Evolutionary conservation across 2,888 invertebrate genomes (phyloP).

Genomic region (Euplagia quadripunctaria): DNA sequence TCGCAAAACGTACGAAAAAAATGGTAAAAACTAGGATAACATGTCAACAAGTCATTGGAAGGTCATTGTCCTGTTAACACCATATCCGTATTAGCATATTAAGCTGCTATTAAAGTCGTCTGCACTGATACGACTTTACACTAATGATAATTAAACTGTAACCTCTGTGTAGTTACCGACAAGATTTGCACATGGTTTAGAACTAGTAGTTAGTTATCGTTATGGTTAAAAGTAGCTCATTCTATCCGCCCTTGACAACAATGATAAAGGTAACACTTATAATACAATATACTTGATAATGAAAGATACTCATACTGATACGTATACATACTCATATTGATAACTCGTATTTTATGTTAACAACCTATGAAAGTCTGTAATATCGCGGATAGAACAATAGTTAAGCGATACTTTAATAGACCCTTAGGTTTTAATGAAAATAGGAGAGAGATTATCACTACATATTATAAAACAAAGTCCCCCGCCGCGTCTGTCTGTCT

Average conservation of each 20-base stretch:
- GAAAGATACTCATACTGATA: neutral
- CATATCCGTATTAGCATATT: no score
- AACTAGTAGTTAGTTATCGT: neutral
- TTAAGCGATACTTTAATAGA: neutral
- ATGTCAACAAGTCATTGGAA: no score
- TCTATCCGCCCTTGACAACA: neutral
- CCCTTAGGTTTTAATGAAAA: neutral
- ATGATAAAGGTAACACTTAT: neutral
- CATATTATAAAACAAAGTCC: no score
- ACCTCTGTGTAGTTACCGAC: neutral
- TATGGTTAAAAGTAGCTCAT: neutral
- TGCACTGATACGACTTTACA: neutral
- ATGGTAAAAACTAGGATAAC: no score
- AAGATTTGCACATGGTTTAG: neutral
- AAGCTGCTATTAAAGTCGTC: no score
- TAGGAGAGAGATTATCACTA: neutral
- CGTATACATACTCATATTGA: neutral
- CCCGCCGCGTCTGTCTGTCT: no score
- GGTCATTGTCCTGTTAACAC: no score
- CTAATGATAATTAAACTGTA: neutral
- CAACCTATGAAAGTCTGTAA: neutral
- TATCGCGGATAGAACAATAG: neutral
- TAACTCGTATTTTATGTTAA: no score
- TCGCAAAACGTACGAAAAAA: no score
- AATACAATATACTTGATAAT: neutral